These are phyloP conservation scores for Syngnathoides biaculeatus DNA, from an alignment of 2,113 vertebrate species.

Conservation along the genomic window DNA sequence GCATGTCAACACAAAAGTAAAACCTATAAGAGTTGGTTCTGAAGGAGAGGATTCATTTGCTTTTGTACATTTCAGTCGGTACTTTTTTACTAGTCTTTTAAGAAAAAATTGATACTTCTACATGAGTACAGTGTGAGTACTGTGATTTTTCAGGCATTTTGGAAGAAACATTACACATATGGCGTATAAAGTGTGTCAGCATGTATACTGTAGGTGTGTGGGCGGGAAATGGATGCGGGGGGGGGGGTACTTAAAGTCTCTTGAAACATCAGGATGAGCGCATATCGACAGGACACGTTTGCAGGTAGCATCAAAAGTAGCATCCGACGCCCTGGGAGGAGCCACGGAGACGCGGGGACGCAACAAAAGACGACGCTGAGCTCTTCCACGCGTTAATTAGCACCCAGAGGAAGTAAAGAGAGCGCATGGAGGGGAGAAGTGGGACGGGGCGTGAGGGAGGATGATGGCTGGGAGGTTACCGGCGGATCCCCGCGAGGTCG, in stretches of 20 bases:
- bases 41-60: background rate
- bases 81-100: constrained; percentile 1
- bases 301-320: constrained; percentile 28
- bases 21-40: background rate
- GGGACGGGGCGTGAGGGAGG: constrained; percentile 25
- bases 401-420: constrained; percentile 54
- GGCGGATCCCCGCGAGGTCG: constrained; percentile 38
- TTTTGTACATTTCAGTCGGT: background rate
- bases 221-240: background rate
- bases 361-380: constrained; percentile 31
- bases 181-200: background rate
- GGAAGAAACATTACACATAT: background rate
- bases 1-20: background rate
- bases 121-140: background rate
- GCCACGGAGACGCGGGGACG: constrained; percentile 34
- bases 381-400: constrained; percentile 62
- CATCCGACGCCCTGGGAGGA: constrained; percentile 37
- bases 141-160: background rate
- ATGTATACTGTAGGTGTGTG: background rate
- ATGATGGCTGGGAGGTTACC: constrained; percentile 35
- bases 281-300: constrained; percentile 7
- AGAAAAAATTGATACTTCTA: background rate
- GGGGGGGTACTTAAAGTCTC: background rate
- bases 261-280: constrained; percentile 3
- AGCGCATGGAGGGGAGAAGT: constrained; percentile 17